A percentile compares a stretch with the other conserved stretches of the same genome.
These are phyloP conservation scores for Eupsilia transversa DNA, from an alignment of 2,888 invertebrate species.

Conservation along the genomic window DNA sequence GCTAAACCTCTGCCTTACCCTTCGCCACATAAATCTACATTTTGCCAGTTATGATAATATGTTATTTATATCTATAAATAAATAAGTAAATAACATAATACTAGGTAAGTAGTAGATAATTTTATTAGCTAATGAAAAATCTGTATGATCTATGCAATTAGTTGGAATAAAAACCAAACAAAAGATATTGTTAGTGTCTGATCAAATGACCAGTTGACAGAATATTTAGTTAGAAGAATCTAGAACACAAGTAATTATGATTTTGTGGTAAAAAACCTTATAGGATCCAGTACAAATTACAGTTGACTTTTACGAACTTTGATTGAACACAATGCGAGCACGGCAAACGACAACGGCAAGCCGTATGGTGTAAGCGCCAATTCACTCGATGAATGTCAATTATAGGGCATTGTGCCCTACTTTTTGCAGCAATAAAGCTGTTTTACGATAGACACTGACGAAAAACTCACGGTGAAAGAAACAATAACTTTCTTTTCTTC, in stretches of 20 bases:
- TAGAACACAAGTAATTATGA: background rate
- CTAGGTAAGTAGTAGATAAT: no score
- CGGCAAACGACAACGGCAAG: background rate
- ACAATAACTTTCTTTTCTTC: conserved; percentile 42
- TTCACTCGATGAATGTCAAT: conserved; percentile 32
- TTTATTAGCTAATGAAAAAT: background rate
- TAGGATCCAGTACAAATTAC: background rate
- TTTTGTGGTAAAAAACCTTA: background rate
- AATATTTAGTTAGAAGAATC: background rate
- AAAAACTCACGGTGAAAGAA: conserved; percentile 27
- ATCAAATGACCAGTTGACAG: background rate
- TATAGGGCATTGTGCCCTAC: conserved; percentile 28
- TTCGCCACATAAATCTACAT: no score
- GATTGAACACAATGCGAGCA: conserved; percentile 1
- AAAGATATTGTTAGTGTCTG: background rate
- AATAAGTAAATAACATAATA: background rate
- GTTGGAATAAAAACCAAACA: background rate
- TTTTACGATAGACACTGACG: background rate
- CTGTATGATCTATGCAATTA: background rate
- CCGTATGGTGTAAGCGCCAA: conserved; percentile 20
- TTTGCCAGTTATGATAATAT: no score
- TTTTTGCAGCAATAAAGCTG: conserved; percentile 14
- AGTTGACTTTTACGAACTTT: background rate
- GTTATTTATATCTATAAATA: background rate
- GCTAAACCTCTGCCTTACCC: no score